Base-by-base conservation (phyloP, 2,113 vertebrate genomes). In the Thunnus maccoyii region DNA sequence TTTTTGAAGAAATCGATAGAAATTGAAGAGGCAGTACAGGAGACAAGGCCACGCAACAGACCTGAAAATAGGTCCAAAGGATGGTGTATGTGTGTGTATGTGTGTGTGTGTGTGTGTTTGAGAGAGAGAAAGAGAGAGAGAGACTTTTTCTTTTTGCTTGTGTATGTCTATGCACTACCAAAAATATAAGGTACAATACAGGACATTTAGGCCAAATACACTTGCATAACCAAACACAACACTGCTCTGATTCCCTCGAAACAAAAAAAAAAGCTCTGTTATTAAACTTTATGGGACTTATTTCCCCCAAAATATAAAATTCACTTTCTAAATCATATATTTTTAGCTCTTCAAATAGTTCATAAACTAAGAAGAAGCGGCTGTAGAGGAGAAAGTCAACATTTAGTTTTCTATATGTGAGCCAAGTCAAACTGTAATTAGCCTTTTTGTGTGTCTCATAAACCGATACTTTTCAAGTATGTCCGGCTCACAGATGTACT, bases 1-100 rank as follows among this genome's bases (percentile, higher is more conserved):
- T 16, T 78, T 76, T n/a, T 22, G 22, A 55, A 48, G 20, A 86
- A 90, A 85, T 90, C 88, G 63, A 87, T 86, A 75, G 11, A 52
- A 54, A 47, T 52, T 82, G 50, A 78, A 70, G 76, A 57, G 57
- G 56, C 22, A 60, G 62, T 50, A 25, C 70, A 56, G 55, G n/a
- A 86, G 78, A 83, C 69, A 54, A 56, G 70, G 60, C 48, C 27
- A 54, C 50, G 54, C 57, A 72, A 30, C 70, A 4, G 13, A 69
- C 72, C 62, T 67, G 32, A 51, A 82, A 76, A 82, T 60, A 82
- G 63, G 54, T n/a, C 27, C 20, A 78, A 69, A 76, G 55, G 60
- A 52, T 32, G 54, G 18, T 17, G 27, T 25, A 41, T 67, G 47
- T 50, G 46, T 36, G 54, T 55, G 0, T 36, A 22, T 18, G 44